Conservation (phyloP, 2,113 vertebrate species). For the Elaphurus davidianus region DNA sequence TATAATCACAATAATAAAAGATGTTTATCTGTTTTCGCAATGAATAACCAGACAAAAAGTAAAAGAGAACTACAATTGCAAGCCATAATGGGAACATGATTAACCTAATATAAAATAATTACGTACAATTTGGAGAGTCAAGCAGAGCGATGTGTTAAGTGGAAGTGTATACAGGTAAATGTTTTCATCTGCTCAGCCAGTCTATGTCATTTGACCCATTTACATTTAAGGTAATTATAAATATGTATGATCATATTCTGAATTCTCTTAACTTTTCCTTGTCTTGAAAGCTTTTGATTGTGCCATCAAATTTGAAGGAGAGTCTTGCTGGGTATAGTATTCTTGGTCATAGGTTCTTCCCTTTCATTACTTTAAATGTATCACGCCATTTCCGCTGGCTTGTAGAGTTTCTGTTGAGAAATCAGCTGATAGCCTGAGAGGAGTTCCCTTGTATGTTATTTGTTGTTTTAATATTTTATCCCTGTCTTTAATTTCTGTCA, state of each 20-base stretch:
- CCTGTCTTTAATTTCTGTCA: not conserved
- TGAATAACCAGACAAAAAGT: not conserved
- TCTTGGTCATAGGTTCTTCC: not conserved
- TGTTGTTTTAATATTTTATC: not conserved
- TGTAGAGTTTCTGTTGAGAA: not conserved
- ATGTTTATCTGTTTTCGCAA: not conserved
- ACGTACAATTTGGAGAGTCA: not conserved
- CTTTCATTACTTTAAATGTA: not conserved
- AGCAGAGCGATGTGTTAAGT: not conserved
- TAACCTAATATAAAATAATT: not conserved
- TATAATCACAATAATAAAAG: not conserved
- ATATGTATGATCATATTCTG: not conserved
- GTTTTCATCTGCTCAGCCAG: not conserved
- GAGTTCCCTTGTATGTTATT: not conserved
- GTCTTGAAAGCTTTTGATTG: not conserved
- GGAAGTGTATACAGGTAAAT: not conserved
- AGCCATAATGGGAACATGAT: not conserved
- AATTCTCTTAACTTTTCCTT: not conserved
- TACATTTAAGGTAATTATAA: not conserved
- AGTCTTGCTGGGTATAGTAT: not conserved
- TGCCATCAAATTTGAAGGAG: not conserved
- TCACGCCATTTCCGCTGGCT: not conserved
- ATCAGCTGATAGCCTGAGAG: not conserved
- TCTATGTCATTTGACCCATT: not conserved
- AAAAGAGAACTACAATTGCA: not conserved